Conservation (phyloP, 2,888 invertebrate species). For the Beris chalybata region DNA sequence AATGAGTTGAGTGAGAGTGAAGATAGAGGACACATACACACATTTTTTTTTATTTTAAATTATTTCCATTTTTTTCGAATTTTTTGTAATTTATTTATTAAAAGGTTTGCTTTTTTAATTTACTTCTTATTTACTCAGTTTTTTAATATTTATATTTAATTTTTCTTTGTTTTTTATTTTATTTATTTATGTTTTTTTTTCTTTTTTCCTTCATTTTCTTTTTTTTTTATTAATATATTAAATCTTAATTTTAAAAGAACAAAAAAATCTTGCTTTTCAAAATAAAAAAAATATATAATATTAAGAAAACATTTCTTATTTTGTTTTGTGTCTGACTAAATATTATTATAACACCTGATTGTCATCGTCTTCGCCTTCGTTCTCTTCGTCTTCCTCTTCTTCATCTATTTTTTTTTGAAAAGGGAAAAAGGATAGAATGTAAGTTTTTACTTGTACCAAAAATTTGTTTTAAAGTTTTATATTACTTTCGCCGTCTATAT, state of each 20-base stretch:
- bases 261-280: slow-evolving; percentile 35
- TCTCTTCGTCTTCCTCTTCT: slow-evolving; percentile 53
- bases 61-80: slow-evolving; percentile 30
- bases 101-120: slow-evolving; percentile 33
- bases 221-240: slow-evolving; percentile 37
- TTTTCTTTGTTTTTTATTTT: slow-evolving; percentile 24
- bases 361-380: slow-evolving; percentile 47
- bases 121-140: slow-evolving; percentile 30
- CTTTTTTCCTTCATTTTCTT: slow-evolving; percentile 12
- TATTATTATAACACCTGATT: slow-evolving; percentile 56
- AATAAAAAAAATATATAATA: slow-evolving; percentile 37
- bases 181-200: slow-evolving; percentile 23
- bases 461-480: neutral
- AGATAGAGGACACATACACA: slow-evolving; percentile 29
- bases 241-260: slow-evolving; percentile 39
- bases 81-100: slow-evolving; percentile 35
- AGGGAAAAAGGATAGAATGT: slow-evolving; percentile 30
- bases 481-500: slow-evolving; percentile 40
- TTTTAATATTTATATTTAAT: slow-evolving; percentile 30
- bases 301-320: slow-evolving; percentile 37
- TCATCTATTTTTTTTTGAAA: slow-evolving; percentile 47
- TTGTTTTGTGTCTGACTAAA: slow-evolving; percentile 49
- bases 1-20: slow-evolving; percentile 10
- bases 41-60: slow-evolving; percentile 6
- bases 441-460: slow-evolving; percentile 17